Percentiles rank a stretch among this genome's conserved stretches.
Evolutionary conservation across 2,888 invertebrate species (phyloP).

Genomic region (Lycia hirtaria): DNA sequence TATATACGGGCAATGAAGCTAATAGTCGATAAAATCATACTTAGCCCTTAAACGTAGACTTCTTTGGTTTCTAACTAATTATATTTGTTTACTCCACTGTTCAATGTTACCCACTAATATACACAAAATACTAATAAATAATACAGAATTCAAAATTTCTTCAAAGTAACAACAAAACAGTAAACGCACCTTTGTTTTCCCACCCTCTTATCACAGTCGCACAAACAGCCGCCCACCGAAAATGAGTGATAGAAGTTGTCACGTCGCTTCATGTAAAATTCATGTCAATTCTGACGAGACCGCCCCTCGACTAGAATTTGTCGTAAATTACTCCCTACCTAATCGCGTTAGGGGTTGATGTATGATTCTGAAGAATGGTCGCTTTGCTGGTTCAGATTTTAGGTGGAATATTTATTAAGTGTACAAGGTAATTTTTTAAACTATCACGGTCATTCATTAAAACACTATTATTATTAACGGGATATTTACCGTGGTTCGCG

Average conservation of each 20-base stretch:
- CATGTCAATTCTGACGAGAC: slow-evolving; percentile 62
- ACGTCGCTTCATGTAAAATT: slow-evolving; percentile 79
- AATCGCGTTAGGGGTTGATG: slow-evolving; percentile 69
- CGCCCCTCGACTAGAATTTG: slow-evolving; percentile 58
- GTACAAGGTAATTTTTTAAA: no score
- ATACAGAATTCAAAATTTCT: background rate
- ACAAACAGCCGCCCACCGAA: slow-evolving; percentile 58
- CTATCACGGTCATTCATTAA: no score
- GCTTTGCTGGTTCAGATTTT: slow-evolving; percentile 13
- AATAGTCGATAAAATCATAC: no score
- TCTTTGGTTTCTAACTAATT: no score
- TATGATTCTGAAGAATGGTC: slow-evolving; percentile 45
- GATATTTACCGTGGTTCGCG: no score
- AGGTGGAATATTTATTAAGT: no score
- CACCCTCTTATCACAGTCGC: slow-evolving; percentile 36
- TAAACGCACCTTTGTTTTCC: slow-evolving; percentile 39
- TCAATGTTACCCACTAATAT: no score
- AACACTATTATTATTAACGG: no score
- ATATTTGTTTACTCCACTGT: no score
- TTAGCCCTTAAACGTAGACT: no score
- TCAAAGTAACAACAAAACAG: background rate
- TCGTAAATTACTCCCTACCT: slow-evolving; percentile 76
- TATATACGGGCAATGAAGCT: no score
- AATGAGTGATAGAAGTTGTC: slow-evolving; percentile 72
- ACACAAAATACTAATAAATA: no score